Percentiles rank a stretch among this genome's conserved stretches.
Evolutionary conservation across 2,888 invertebrate species (phyloP).

Genomic region (Calliscelio sp.): DNA sequence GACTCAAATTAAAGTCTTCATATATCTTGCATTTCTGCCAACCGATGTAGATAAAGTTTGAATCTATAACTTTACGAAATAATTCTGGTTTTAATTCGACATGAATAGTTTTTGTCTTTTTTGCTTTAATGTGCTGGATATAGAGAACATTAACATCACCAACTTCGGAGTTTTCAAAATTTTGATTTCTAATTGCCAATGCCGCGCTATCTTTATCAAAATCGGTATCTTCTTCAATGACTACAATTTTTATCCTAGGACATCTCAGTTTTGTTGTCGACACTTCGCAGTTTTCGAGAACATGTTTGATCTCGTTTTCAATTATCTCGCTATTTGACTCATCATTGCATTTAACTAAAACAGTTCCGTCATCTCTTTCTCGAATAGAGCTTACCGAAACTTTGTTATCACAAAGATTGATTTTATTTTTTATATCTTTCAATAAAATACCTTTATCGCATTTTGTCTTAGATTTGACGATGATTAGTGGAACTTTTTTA

Average conservation of each 20-base stretch:
- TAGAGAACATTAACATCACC: not conserved
- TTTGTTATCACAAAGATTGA: constrained; percentile 1
- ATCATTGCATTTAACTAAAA: no score
- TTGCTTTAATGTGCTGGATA: not conserved
- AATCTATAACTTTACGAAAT: not conserved
- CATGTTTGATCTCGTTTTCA: no score
- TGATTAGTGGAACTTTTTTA: not conserved
- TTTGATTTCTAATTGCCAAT: not conserved
- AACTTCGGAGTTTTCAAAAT: not conserved
- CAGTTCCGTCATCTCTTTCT: no score
- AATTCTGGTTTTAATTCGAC: not conserved
- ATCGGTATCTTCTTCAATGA: not conserved
- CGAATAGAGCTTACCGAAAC: not conserved
- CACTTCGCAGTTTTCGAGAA: no score
- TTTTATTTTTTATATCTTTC: not conserved
- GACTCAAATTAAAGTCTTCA: constrained; percentile 13
- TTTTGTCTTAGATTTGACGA: constrained; percentile 1
- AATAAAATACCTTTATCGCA: not conserved
- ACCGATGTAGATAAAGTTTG: not conserved
- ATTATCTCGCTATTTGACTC: no score
- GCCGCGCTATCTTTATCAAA: not conserved
- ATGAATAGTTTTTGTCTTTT: constrained; percentile 4
- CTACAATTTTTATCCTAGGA: no score
- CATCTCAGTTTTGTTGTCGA: no score
- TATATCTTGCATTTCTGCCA: constrained; percentile 2